Conservation (phyloP, 2,888 invertebrate species). For the Platynereis dumerilii region DNA sequence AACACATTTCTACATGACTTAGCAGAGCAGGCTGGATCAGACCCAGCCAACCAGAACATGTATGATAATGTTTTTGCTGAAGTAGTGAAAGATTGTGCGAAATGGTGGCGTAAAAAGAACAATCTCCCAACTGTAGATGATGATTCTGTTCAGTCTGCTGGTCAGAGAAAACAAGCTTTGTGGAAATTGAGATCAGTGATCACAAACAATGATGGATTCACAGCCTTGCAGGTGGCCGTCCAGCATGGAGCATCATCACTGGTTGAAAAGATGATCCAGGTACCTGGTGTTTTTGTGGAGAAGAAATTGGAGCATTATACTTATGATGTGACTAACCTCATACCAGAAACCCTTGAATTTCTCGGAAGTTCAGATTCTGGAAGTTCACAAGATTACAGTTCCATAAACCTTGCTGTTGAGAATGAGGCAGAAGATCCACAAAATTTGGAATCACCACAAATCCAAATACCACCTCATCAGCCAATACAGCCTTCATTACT, state of each 20-base stretch:
- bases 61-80: constrained; percentile 42
- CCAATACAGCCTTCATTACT: neutral
- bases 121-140: constrained; percentile 39
- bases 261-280: constrained; percentile 41
- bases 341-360: neutral
- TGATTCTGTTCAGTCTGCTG: constrained; percentile 35
- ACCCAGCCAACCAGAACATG: constrained; percentile 27
- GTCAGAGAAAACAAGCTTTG: neutral
- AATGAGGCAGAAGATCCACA: no score
- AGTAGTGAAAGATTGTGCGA: constrained; percentile 38
- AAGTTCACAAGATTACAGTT: no score
- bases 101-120: constrained; percentile 46
- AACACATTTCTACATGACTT: constrained; percentile 49
- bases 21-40: constrained; percentile 35
- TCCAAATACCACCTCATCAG: no score
- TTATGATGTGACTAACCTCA: constrained; percentile 3
- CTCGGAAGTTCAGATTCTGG: no score
- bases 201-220: constrained; percentile 42
- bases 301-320: neutral
- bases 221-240: constrained; percentile 47
- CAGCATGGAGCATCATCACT: constrained; percentile 43
- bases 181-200: constrained; percentile 33
- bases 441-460: no score
- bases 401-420: no score
- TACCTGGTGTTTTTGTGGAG: constrained; percentile 27